Evolutionary conservation across 30 jellyfish, hydroid and myxozoan species (phyloP), one percentile per base, ranked within the genome.

Genomic region (Aurelia aurita): DNA sequence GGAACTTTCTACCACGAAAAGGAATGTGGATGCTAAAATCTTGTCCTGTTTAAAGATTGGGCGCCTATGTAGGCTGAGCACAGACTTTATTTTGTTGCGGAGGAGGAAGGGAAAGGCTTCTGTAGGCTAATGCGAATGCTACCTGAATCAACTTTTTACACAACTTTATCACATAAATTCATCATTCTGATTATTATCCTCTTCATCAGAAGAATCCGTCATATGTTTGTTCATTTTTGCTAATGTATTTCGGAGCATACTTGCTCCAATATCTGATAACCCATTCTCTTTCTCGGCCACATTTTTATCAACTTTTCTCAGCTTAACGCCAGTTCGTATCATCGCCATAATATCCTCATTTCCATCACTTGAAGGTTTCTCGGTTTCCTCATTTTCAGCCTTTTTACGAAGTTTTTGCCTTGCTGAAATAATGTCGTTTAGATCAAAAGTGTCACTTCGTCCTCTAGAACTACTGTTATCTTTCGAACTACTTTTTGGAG

Each of bases 181-280:
- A 47, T 57, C 87, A 58, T 54, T 83, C 31, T 58, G 21, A 0
- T 28, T 66, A 34, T 69, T 78, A 26, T 58, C 80, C 28, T 84
- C 98, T n/a, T 85, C 98, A 72, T 91, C 96, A 27, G 94, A 68
- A 35, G 96, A 85, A 5, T 85, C 95, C 2, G 88, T 39, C 80
- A 95, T 91, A 63, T 85, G 94, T 68, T 86, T 91, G 69, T 80
- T 91, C 96, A 91, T 91, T 62, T 73, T 71, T 13, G 87, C 90
- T 53, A 91, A 65, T 10, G 95, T 75, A 65, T 79, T 91, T 39
- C 85, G 71, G 61, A 91, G 35, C 89, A 85, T 59, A 58, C 80
- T 69, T 7, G 95, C 98, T 2, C 89, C 91, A 21, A 77, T 74
- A 64, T 79, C 94, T 3, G 89, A 72, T 32, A 91, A 67, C 0